These are phyloP conservation scores for Crotalus viridis DNA, from an alignment of 2,113 vertebrate genomes.

Conservation along the genomic window DNA sequence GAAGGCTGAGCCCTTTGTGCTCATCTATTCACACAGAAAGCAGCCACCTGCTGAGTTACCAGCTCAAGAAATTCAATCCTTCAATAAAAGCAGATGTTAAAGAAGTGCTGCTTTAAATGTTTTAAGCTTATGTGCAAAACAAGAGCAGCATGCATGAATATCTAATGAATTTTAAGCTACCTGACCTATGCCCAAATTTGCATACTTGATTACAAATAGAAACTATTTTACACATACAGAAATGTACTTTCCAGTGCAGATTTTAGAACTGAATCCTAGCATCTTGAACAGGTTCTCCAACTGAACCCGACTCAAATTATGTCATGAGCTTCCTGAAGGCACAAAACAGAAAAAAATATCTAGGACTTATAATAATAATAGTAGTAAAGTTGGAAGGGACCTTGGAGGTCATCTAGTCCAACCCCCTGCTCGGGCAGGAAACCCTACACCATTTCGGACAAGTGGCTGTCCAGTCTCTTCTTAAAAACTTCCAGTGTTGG, in stretches of 20 bases:
- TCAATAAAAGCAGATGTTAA: neutral
- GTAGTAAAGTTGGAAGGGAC: too few species aligned
- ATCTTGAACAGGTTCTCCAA: neutral
- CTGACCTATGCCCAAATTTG: neutral
- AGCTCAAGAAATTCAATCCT: neutral
- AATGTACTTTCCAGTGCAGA: neutral
- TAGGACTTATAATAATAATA: too few species aligned
- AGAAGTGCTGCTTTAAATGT: fast-evolving
- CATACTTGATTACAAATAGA: neutral
- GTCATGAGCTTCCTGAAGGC: neutral
- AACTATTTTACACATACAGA: neutral
- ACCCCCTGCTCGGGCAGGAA: too few species aligned
- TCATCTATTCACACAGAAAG: neutral
- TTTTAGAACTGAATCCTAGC: neutral
- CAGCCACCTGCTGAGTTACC: neutral
- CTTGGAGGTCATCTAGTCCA: too few species aligned
- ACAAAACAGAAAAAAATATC: neutral
- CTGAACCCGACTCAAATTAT: neutral
- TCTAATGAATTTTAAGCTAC: neutral
- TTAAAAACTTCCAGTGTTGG: too few species aligned
- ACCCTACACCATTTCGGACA: too few species aligned
- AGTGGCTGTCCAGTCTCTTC: too few species aligned
- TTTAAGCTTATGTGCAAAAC: neutral
- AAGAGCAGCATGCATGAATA: neutral
- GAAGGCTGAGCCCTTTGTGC: neutral